Evolutionary conservation across 2,113 vertebrate species (phyloP), one percentile per base, ranked within the genome.

Genomic region (Hippocampus abdominalis): DNA sequence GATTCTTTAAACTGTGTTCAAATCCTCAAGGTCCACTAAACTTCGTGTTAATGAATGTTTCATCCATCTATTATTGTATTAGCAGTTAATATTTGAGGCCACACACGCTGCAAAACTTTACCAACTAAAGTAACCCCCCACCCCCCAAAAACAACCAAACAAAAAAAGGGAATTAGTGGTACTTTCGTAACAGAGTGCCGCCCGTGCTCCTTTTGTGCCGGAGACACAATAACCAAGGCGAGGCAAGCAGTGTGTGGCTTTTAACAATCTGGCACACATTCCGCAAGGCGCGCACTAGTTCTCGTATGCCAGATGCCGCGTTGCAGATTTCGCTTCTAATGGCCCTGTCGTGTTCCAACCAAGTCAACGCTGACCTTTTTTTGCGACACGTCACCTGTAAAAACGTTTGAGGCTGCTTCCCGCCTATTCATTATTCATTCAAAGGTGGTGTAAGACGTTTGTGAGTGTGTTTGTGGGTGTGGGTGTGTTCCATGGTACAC

Each of bases 231-330:
- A 67, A 70, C 44, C 32, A 74, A 72, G 69, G 64, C 66, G 48
- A 32, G 44, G 69, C 56, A 49, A 64, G 60, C 71, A 5, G 66
- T 69, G 66, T 71, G 64, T 59, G 72, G 64, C 66, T 32, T 68
- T 74, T 70, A 84, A 81, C 73, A 80, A 62, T 71, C 72, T 75
- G 70, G 66, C 62, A 66, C 62, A 66, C 62, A 63, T 70, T 20
- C 9, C 59, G 64, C 71, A 68, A 32, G 70, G 68, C 67, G 61
- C 70, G 64, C 76, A 67, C 75, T 66, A 59, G 77, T 68, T 76
- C 48, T 59, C 18, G 29, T 68, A 46, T 67, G 69, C 57, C 74
- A 73, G 64, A 71, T 54, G 54, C 23, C 77, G 27, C 2, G 27
- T 51, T 51, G 75, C 68, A 70, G 21, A 78, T 73, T 76, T 51